These are phyloP conservation scores for Drosophila nigricruria DNA, from an alignment of 2,888 invertebrate genomes.

Conservation along the genomic window DNA sequence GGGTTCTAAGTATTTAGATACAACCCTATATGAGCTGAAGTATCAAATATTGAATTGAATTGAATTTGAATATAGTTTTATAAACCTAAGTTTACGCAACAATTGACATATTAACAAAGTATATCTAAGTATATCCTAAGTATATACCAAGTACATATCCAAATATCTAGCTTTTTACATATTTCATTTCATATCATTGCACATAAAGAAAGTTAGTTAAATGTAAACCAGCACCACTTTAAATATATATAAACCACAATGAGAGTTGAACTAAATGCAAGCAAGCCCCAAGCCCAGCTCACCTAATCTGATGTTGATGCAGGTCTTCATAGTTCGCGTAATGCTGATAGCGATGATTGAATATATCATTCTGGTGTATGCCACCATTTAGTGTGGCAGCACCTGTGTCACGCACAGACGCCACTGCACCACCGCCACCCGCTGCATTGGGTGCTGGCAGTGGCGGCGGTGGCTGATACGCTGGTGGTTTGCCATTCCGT, in stretches of 20 bases:
- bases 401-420: neutral
- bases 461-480: conserved; percentile 85
- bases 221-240: conserved; percentile 36
- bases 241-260: neutral
- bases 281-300: conserved; percentile 79
- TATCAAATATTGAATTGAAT: too few relatives aligned
- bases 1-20: too few relatives aligned
- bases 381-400: conserved; percentile 63
- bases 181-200: neutral
- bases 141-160: neutral
- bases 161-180: neutral
- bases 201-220: conserved; percentile 14
- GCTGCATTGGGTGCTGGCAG: conserved; percentile 78
- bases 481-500: conserved; percentile 84
- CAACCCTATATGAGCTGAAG: neutral
- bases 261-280: neutral
- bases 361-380: conserved; percentile 85
- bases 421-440: conserved; percentile 55
- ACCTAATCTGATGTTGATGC: conserved; percentile 94
- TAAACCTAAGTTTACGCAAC: neutral
- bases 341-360: conserved; percentile 87
- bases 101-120: neutral
- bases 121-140: neutral
- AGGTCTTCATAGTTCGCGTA: conserved; percentile 95
- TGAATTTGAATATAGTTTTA: neutral